phyloP scores from a whole-genome alignment of 2,113 vertebrate species.

The Cephalopterus ornatus region DNA sequence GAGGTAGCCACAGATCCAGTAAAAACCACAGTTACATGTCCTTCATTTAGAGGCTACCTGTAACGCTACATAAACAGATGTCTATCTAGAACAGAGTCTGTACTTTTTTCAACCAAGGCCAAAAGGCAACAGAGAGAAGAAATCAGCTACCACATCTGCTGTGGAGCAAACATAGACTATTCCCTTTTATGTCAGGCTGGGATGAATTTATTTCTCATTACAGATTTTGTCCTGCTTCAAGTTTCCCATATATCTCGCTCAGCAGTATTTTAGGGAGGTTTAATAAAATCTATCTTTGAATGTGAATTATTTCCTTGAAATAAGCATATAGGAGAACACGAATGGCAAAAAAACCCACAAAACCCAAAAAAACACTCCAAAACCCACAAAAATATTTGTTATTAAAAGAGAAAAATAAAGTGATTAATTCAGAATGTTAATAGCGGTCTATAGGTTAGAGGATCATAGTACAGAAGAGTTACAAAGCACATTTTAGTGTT shows the following conservation, averaged over 20 bases:
- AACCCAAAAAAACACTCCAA: no score
- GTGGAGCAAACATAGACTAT: background rate
- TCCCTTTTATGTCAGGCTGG: background rate
- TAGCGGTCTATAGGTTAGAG: background rate
- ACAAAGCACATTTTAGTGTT: background rate
- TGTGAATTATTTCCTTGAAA: background rate
- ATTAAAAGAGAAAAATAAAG: background rate
- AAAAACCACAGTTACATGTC: background rate
- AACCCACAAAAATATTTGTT: background rate
- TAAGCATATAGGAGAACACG: background rate
- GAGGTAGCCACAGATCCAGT: background rate
- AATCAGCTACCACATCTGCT: background rate
- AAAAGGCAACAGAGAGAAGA: background rate
- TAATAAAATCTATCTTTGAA: background rate
- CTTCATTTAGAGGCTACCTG: background rate
- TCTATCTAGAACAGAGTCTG: background rate
- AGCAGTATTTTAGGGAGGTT: background rate
- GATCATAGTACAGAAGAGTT: background rate
- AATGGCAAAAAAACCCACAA: background rate
- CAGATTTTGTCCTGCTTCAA: background rate
- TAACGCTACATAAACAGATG: background rate
- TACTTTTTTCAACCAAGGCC: background rate
- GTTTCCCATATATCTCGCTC: background rate
- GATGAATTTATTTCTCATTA: background rate
- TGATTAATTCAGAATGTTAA: background rate